A percentile compares a stretch with the other conserved stretches of the same genome.
phyloP scores from a whole-genome alignment of 2,888 invertebrate species.

The Acleris literana region DNA sequence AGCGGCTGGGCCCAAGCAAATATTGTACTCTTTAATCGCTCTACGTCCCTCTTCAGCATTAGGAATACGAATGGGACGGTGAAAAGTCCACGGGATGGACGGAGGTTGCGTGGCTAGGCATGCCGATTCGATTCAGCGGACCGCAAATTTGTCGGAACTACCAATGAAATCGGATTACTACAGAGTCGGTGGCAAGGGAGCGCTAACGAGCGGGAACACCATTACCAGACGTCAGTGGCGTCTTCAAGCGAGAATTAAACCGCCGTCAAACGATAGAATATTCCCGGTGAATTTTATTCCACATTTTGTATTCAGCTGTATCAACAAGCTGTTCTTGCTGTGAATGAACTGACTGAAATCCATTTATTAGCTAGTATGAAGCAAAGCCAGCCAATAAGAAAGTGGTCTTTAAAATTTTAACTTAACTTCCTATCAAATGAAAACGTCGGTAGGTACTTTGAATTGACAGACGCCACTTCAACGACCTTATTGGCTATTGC shows the following conservation, averaged over 20 bases:
- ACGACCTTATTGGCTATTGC: background rate
- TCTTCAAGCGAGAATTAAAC: slow-evolving; percentile 59
- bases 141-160: slow-evolving; percentile 80
- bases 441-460: too few relatives aligned
- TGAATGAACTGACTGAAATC: background rate
- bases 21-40: slow-evolving; percentile 59
- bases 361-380: background rate
- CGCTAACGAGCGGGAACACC: slow-evolving; percentile 71
- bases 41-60: slow-evolving; percentile 46
- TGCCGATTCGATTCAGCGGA: slow-evolving; percentile 63
- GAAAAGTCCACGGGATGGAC: slow-evolving; percentile 52
- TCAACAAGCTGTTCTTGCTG: background rate
- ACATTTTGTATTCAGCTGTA: slow-evolving; percentile 13
- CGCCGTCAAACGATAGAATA: slow-evolving; percentile 49
- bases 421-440: too few relatives aligned
- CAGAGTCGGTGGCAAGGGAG: slow-evolving; percentile 62
- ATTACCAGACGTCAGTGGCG: slow-evolving; percentile 64
- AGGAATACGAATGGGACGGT: slow-evolving; percentile 49
- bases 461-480: background rate
- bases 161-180: slow-evolving; percentile 78
- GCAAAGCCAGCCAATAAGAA: too few relatives aligned
- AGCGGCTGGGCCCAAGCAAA: slow-evolving; percentile 50
- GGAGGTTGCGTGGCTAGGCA: slow-evolving; percentile 24
- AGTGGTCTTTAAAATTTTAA: too few relatives aligned
- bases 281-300: slow-evolving; percentile 37